Evolutionary conservation across 2,797 vertebrate species (phyloP).

Genomic region (Malacoctenus gilli): DNA sequence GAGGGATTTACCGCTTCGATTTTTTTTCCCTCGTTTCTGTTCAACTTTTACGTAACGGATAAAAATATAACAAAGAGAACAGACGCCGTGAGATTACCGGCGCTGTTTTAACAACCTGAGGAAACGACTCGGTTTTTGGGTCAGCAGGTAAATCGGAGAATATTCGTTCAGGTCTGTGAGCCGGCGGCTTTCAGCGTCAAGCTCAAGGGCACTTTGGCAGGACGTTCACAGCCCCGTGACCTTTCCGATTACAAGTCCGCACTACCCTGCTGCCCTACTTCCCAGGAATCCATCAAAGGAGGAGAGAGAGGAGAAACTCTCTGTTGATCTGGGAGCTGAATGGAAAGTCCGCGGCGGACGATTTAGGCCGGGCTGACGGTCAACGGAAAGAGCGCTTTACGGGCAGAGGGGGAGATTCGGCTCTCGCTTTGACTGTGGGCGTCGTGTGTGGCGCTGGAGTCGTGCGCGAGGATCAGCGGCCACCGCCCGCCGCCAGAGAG

Average conservation of each 20-base stretch:
- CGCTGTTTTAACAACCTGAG: too few species aligned
- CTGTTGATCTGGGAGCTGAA: slow-evolving; percentile 37
- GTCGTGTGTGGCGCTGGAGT: slow-evolving; percentile 19
- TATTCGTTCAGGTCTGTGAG: not conserved
- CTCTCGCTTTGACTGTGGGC: slow-evolving; percentile 44
- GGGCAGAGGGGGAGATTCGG: slow-evolving; percentile 19
- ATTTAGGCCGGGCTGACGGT: too few species aligned
- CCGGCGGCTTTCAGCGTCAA: not conserved
- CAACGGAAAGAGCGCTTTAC: too few species aligned
- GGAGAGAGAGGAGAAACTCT: slow-evolving; percentile 15
- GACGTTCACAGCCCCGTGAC: slow-evolving; percentile 12
- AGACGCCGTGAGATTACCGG: not conserved
- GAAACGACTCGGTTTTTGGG: too few species aligned
- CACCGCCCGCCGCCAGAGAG: too few species aligned
- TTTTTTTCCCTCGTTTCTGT: slow-evolving; percentile 14
- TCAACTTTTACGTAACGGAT: slow-evolving; percentile 44
- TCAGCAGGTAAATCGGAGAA: too few species aligned
- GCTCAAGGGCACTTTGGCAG: slow-evolving; percentile 21
- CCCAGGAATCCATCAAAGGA: slow-evolving; percentile 29
- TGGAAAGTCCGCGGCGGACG: slow-evolving; percentile 45
- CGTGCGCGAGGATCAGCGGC: slow-evolving; percentile 56
- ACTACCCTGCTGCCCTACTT: slow-evolving; percentile 48
- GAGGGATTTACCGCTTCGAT: slow-evolving; percentile 59
- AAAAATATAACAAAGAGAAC: slow-evolving; percentile 3
- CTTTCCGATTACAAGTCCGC: slow-evolving; percentile 40